These are phyloP conservation scores for Neopipo cinnamomea DNA, from an alignment of 2,113 vertebrate genomes.

Conservation along the genomic window DNA sequence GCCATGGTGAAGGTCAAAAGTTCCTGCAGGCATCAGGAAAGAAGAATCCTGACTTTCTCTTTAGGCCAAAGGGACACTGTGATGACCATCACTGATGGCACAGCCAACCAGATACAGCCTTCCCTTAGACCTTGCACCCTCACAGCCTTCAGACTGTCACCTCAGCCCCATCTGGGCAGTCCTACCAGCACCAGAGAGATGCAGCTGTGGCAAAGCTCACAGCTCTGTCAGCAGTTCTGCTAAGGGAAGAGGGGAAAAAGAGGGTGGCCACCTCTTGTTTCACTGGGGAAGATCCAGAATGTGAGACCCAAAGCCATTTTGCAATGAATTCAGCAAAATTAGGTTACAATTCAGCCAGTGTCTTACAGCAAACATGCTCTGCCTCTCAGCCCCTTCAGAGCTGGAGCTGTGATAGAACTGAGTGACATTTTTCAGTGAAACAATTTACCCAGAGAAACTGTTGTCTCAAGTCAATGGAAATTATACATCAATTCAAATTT, in stretches of 20 bases:
- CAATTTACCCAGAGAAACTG: slow-evolving; percentile 45
- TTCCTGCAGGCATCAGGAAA: neutral
- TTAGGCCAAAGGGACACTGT: neutral
- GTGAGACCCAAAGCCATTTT: neutral
- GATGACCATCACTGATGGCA: neutral
- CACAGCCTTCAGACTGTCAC: neutral
- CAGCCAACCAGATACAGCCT: neutral
- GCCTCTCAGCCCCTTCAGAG: neutral
- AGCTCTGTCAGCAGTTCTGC: neutral
- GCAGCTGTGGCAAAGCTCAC: neutral
- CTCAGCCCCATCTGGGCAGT: neutral
- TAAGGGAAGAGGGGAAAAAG: neutral
- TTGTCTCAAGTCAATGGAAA: slow-evolving; percentile 47
- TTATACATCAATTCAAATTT: slow-evolving; percentile 45
- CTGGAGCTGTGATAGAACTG: neutral
- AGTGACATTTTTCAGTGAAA: slow-evolving; percentile 57
- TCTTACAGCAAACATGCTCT: neutral
- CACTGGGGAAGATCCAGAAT: neutral
- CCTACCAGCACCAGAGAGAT: neutral
- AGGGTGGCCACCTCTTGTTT: neutral
- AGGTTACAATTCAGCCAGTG: neutral
- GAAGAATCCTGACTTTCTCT: neutral
- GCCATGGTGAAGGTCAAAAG: neutral
- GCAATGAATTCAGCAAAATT: neutral
- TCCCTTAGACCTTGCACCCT: neutral